phyloP scores from a whole-genome alignment of 2,797 vertebrate genomes.

The Discoglossus pictus region DNA sequence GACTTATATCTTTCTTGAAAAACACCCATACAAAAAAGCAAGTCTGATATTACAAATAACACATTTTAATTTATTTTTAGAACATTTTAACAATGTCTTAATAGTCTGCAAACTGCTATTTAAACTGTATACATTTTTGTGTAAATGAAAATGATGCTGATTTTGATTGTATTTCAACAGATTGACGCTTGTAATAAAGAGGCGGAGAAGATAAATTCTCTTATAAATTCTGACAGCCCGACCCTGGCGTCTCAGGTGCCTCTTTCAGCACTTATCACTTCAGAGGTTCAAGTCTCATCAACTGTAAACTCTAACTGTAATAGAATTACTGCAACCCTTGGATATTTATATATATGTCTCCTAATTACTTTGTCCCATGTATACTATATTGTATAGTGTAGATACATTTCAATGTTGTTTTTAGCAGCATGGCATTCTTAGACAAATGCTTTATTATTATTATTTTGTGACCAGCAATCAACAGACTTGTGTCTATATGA shows the following conservation, averaged over 20 bases:
- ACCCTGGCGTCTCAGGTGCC: conserved; percentile 89
- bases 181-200: conserved; percentile 97
- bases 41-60: too few relatives aligned
- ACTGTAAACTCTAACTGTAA: conserved; percentile 67
- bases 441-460: neutral
- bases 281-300: conserved; percentile 82
- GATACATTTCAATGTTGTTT: neutral
- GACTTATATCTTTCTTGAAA: too few relatives aligned
- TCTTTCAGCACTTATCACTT: conserved; percentile 87
- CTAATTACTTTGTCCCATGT: conserved; percentile 51
- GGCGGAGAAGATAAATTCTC: conserved; percentile 94
- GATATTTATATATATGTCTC: conserved; percentile 61
- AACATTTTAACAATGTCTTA: too few relatives aligned
- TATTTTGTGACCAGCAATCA: conserved; percentile 50
- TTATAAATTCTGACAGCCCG: conserved; percentile 94
- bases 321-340: conserved; percentile 25
- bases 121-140: too few relatives aligned
- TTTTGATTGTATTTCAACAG: conserved; percentile 63
- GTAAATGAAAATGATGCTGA: too few relatives aligned
- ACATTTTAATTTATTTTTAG: too few relatives aligned
- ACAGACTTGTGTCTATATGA: conserved; percentile 36
- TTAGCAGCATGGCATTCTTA: too few relatives aligned
- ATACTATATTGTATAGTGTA: conserved; percentile 49
- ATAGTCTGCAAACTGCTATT: too few relatives aligned
- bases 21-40: too few relatives aligned